Evolutionary conservation across 2,113 vertebrate species (phyloP).

Genomic region (Platycercus adscitus): DNA sequence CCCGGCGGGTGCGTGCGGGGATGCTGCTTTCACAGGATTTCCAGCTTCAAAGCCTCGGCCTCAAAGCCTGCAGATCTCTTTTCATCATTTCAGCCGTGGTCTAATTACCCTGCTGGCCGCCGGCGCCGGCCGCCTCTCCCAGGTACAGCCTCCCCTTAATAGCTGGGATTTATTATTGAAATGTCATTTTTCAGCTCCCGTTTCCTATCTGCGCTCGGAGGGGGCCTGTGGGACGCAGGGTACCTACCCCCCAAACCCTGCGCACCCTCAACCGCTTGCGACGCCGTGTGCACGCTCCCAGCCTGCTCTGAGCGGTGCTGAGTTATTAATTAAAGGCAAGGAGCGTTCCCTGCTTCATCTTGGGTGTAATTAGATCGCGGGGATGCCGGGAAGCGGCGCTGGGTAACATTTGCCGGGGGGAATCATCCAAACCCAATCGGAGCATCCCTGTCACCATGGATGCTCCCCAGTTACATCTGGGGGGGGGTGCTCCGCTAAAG

Average conservation of each 20-base stretch:
- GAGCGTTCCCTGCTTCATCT: constrained; percentile 15
- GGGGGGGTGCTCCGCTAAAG: fast-evolving
- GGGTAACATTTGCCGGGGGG: background rate
- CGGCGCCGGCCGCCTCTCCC: constrained; percentile 27
- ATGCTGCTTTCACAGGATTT: constrained; percentile 60
- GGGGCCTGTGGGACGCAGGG: background rate
- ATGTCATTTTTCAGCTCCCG: background rate
- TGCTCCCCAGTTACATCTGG: background rate
- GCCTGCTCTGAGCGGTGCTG: background rate
- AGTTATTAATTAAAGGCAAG: constrained; percentile 57
- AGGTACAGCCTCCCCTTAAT: constrained; percentile 54
- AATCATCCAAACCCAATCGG: background rate
- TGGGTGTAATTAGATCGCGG: constrained; percentile 7
- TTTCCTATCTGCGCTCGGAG: background rate
- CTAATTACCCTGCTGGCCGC: constrained; percentile 61
- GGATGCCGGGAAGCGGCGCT: background rate
- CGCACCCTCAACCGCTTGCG: fast-evolving
- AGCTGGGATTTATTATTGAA: constrained; percentile 55
- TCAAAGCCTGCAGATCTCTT: constrained; percentile 71
- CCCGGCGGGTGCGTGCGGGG: background rate
- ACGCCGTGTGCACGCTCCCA: background rate
- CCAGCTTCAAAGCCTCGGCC: constrained; percentile 68
- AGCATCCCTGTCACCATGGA: fast-evolving
- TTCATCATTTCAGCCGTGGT: constrained; percentile 66
- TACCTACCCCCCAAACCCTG: background rate